Evolutionary conservation across 2,797 vertebrate genomes (phyloP).

Genomic region (Propithecus deckenii): DNA sequence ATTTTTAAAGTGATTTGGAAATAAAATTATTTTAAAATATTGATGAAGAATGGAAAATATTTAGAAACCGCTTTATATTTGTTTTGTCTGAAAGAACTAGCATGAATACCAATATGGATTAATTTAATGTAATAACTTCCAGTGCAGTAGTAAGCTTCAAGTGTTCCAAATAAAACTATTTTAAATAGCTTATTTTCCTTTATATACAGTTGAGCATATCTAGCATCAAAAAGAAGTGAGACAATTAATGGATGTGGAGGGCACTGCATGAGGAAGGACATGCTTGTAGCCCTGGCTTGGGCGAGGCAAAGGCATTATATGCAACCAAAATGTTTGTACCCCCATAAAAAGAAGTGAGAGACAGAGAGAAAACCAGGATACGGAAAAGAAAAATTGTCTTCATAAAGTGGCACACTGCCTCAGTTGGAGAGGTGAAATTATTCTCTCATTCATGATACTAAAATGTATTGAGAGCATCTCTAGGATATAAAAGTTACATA

Average conservation of each 20-base stretch:
- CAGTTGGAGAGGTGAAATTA: not conserved
- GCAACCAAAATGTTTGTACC: no score
- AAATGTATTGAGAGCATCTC: not conserved
- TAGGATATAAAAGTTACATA: not conserved
- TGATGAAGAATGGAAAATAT: not conserved
- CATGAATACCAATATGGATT: not conserved
- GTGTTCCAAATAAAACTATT: not conserved
- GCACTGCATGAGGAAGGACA: no score
- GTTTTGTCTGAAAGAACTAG: not conserved
- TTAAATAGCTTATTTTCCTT: not conserved
- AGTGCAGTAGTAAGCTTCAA: not conserved
- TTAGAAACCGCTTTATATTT: not conserved
- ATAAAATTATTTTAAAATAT: slow-evolving; percentile 11
- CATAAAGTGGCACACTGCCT: not conserved
- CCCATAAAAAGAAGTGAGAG: not conserved
- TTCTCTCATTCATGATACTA: not conserved
- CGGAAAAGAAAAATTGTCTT: not conserved
- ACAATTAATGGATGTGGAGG: no score
- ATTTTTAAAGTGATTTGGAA: not conserved
- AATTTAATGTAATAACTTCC: not conserved
- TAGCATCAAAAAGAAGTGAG: not conserved
- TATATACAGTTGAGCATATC: not conserved
- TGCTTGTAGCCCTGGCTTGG: no score
- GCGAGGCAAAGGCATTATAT: no score
- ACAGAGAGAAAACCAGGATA: not conserved